Evolutionary conservation across 2,888 invertebrate genomes (phyloP).

Genomic region (Hydraecia micacea): DNA sequence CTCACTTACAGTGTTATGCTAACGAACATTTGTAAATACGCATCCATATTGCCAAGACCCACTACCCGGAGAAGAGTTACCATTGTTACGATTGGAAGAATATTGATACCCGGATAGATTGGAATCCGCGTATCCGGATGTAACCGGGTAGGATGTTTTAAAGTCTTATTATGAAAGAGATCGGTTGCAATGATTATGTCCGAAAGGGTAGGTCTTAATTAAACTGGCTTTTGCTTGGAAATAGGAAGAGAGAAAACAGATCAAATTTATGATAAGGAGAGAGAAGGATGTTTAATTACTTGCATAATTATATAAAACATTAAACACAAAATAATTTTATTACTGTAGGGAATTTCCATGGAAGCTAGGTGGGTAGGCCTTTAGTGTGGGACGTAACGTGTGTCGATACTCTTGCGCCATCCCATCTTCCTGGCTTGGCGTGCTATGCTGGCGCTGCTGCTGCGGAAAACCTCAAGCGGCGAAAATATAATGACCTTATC

Average conservation of each 20-base stretch:
- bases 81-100: slow-evolving; percentile 30
- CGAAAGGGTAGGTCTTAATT: slow-evolving; percentile 26
- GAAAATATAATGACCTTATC: too few species aligned
- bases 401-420: too few species aligned
- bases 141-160: slow-evolving; percentile 21
- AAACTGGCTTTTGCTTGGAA: slow-evolving; percentile 7
- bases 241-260: not conserved
- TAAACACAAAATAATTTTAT: not conserved
- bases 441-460: too few species aligned
- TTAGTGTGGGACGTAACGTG: too few species aligned
- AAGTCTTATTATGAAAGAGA: slow-evolving; percentile 16
- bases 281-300: not conserved
- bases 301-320: not conserved
- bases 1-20: too few species aligned
- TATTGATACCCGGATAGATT: slow-evolving; percentile 19
- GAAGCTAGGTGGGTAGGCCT: too few species aligned
- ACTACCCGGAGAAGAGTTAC: slow-evolving; percentile 1
- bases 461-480: too few species aligned
- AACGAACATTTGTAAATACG: not conserved
- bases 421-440: too few species aligned
- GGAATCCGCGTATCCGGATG: slow-evolving; percentile 16
- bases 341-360: too few species aligned
- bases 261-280: not conserved
- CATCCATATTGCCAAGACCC: not conserved
- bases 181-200: slow-evolving; percentile 27